These are phyloP conservation scores for Nixonia krombeini DNA, from an alignment of 1,140 invertebrate species.

Conservation along the genomic window DNA sequence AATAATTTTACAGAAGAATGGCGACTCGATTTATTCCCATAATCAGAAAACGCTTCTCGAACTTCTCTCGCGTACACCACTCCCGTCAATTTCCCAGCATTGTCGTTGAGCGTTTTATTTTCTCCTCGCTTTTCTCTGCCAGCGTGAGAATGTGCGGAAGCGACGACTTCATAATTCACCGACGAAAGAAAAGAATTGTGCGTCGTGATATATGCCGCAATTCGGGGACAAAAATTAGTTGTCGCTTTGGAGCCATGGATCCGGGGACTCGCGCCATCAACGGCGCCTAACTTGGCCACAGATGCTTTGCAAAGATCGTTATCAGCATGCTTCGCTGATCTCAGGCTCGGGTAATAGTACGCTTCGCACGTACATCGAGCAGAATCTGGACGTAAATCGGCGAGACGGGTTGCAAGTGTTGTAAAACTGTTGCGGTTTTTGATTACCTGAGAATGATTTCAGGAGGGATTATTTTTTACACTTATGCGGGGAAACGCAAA, in stretches of 20 bases:
- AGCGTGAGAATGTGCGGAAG: not conserved
- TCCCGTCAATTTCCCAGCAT: constrained; percentile 19
- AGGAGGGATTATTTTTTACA: too few species aligned
- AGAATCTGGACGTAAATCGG: not conserved
- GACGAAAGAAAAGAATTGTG: constrained; percentile 7
- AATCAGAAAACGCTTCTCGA: constrained; percentile 35
- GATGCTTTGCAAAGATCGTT: constrained; percentile 5
- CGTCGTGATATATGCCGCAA: constrained; percentile 7
- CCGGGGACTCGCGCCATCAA: constrained; percentile 14
- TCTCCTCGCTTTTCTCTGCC: constrained; percentile 14
- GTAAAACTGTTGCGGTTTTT: too few species aligned
- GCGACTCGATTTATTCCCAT: constrained; percentile 43
- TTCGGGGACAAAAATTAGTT: constrained; percentile 3
- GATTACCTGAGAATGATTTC: too few species aligned
- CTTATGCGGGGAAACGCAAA: too few species aligned
- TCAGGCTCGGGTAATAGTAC: not conserved
- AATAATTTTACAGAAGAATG: constrained; percentile 47
- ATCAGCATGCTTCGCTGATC: not conserved
- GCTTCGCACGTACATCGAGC: not conserved
- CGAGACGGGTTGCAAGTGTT: too few species aligned
- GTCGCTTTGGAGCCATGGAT: constrained; percentile 2
- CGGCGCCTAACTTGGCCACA: constrained; percentile 6
- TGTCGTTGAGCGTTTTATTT: constrained; percentile 27
- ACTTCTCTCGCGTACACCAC: constrained; percentile 27
- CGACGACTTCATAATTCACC: constrained; percentile 18